Conservation (phyloP, 2,797 vertebrate species). For the Mormyrops attenuatus region DNA sequence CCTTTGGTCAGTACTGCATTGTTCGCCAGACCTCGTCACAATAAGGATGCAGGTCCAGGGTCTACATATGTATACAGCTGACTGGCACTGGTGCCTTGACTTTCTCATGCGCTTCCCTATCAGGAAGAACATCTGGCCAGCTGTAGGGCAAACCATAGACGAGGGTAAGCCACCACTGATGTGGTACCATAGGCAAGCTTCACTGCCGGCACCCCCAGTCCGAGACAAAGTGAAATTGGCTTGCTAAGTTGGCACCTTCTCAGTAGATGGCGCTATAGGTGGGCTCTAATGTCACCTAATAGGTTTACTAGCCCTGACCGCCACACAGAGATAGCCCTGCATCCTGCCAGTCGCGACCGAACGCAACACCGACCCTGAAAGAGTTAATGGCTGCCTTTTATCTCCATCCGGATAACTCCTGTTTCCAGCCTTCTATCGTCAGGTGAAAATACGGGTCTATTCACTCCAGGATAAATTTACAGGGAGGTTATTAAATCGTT, state of each 20-base stretch:
- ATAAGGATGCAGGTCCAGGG: background rate
- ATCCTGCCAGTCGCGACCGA: too few relatives aligned
- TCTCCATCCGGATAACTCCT: background rate
- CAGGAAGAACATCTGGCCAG: background rate
- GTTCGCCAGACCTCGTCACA: background rate
- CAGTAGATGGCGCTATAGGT: background rate
- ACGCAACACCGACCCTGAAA: background rate
- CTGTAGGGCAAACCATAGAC: background rate
- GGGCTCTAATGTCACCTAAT: background rate
- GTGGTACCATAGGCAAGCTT: background rate
- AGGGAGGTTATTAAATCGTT: constrained; percentile 59
- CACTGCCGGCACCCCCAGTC: background rate
- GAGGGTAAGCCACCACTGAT: background rate
- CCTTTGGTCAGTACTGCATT: background rate
- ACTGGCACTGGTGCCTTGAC: background rate
- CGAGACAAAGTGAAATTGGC: background rate
- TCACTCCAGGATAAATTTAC: constrained; percentile 47
- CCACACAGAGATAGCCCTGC: background rate
- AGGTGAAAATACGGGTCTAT: constrained; percentile 36
- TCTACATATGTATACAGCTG: background rate
- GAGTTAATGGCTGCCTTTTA: background rate
- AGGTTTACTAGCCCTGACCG: background rate
- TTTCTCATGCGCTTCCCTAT: background rate
- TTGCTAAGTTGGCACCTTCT: background rate
- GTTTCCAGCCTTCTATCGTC: constrained; percentile 30